Percentiles rank a stretch among this genome's conserved stretches.
These are phyloP conservation scores for Pelecanus crispus DNA, from an alignment of 2,113 vertebrate species.

Conservation along the genomic window DNA sequence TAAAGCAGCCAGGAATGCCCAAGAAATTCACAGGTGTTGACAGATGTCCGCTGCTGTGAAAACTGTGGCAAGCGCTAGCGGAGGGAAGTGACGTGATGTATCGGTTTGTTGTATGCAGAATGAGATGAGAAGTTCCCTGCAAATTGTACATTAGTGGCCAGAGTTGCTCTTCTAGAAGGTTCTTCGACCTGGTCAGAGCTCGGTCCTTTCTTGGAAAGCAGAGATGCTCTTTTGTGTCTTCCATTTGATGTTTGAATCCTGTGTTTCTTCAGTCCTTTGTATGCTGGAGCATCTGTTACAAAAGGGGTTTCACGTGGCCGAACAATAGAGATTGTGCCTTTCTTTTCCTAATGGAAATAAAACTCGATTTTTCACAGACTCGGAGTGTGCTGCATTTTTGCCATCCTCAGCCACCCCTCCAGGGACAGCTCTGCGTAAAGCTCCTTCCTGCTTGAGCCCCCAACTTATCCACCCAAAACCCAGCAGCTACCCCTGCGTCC, in stretches of 20 bases:
- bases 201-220: background rate
- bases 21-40: background rate
- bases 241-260: background rate
- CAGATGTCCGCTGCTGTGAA: background rate
- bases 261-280: constrained; percentile 14
- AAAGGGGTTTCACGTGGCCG: background rate
- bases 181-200: background rate
- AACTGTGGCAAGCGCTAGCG: background rate
- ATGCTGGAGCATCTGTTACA: background rate
- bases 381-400: fast-evolving
- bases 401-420: background rate
- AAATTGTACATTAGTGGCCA: background rate
- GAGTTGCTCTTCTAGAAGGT: constrained; percentile 16
- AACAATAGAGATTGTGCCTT: background rate
- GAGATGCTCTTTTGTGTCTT: background rate
- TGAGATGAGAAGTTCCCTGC: background rate
- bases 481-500: background rate
- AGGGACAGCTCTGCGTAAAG: background rate
- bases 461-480: background rate
- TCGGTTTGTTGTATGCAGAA: background rate
- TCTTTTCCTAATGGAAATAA: background rate
- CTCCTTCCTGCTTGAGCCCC: background rate
- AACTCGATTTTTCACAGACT: background rate
- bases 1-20: background rate
- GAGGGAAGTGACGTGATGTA: background rate